Conservation (phyloP, 2,113 vertebrate genomes). For the Labrus mixtus region DNA sequence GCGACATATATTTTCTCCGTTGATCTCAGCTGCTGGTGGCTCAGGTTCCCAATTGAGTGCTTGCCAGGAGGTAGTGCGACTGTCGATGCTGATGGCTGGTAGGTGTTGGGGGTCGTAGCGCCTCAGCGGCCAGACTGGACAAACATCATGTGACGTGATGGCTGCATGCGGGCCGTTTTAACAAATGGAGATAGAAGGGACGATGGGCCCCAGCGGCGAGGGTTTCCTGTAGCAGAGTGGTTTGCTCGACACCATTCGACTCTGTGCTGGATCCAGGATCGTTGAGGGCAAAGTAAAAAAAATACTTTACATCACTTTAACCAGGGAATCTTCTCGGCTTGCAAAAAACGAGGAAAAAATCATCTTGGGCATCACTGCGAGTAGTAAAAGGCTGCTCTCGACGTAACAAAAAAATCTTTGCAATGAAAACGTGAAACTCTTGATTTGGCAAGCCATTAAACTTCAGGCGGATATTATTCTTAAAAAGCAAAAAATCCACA, state of each 20-base stretch:
- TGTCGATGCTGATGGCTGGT: constrained; percentile 55
- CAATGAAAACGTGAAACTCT: constrained; percentile 55
- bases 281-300: constrained; percentile 26
- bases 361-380: constrained; percentile 45
- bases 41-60: constrained; percentile 39
- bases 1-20: constrained; percentile 62
- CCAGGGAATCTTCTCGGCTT: constrained; percentile 61
- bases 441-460: constrained; percentile 53
- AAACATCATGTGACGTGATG: constrained; percentile 31
- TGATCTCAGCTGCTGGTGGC: constrained; percentile 67
- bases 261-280: constrained; percentile 41
- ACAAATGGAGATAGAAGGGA: constrained; percentile 33
- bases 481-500: constrained; percentile 67
- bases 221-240: constrained; percentile 28
- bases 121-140: constrained; percentile 39
- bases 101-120: constrained; percentile 25
- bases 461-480: constrained; percentile 55
- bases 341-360: constrained; percentile 45
- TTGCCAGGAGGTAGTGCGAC: constrained; percentile 62
- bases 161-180: constrained; percentile 47
- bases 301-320: constrained; percentile 33
- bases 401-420: constrained; percentile 17
- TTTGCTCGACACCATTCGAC: constrained; percentile 44
- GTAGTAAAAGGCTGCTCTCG: constrained; percentile 33
- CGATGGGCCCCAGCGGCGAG: constrained; percentile 36